These are phyloP conservation scores for Ctenodactylus gundi DNA, from an alignment of 2,113 vertebrate genomes.

Conservation along the genomic window DNA sequence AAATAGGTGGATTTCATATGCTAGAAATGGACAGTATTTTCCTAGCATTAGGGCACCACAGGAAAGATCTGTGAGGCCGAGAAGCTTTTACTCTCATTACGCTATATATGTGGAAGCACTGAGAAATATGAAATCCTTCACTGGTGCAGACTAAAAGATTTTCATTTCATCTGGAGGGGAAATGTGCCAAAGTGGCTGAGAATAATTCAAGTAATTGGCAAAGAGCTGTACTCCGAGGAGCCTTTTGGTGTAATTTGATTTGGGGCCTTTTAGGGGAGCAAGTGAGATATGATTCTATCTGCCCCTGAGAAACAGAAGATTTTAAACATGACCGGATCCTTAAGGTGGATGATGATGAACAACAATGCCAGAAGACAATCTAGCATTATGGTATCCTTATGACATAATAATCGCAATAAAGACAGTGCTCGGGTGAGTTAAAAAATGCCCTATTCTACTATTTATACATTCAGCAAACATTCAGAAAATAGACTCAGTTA, in stretches of 20 bases:
- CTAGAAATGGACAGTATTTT: constrained; percentile 75
- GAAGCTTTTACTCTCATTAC: constrained; percentile 84
- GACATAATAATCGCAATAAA: constrained; percentile 44
- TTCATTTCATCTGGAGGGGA: constrained; percentile 78
- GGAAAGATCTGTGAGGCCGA: constrained; percentile 72
- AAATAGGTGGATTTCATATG: constrained; percentile 60
- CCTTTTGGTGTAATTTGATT: constrained; percentile 77
- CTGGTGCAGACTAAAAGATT: constrained; percentile 73
- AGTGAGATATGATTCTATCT: constrained; percentile 53
- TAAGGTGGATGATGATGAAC: not conserved
- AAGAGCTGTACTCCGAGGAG: constrained; percentile 74
- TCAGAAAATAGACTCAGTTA: not conserved
- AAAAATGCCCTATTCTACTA: not conserved
- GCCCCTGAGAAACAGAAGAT: not conserved
- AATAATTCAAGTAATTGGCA: constrained; percentile 79
- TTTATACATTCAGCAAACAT: not conserved
- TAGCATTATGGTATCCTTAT: constrained; percentile 34
- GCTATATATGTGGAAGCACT: constrained; percentile 67
- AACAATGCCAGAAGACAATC: not conserved
- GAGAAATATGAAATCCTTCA: constrained; percentile 78
- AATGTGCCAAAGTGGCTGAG: constrained; percentile 77
- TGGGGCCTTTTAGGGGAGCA: constrained; percentile 66
- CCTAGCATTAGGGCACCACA: constrained; percentile 71
- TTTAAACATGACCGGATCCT: constrained; percentile 31
- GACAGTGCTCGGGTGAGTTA: not conserved